Base-by-base conservation (phyloP, 1,140 invertebrate genomes). In the Drosophila sturtevanti region DNA sequence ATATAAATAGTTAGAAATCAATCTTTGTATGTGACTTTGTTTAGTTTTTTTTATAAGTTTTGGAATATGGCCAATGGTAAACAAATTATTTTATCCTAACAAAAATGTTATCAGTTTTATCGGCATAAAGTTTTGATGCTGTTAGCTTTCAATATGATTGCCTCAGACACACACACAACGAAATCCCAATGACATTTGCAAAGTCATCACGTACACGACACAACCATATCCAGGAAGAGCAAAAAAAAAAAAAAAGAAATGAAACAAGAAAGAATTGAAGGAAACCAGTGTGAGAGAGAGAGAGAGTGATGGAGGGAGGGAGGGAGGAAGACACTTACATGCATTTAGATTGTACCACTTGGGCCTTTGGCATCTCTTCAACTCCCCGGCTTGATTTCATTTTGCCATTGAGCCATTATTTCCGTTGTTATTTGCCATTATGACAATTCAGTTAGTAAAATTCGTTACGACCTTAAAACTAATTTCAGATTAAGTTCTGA, bases 201-300 rank as follows among this genome's bases (percentile, higher is more conserved):
- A 84, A 89, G 84, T 89, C 84, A 89, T 89, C 84, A 89, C 84
- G 84, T 87, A 89, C 89, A 84, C 85, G 79, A 79, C 79, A 87
- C 73, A 71, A 38, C 44, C 22, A 51, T 60, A 24, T 38, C 21
- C 55, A 67, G 31, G 21, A 41, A 21, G 6, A 48, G 41, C 7
- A 4, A 38, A 18, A 59, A 22, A 27, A 21, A 34, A 12, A 27
- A 1, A 7, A 41, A 35, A 56, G 7, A 27, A 35, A 14, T 2
- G 1, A 35, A 18, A 18, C 9, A 27, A 10, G 9, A 10, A 52
- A 6, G 27, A 27, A 63, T 11, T 4, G 24, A 11, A 27, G n/a
- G 21, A 55, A 21, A 44, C 14, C 9, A 1, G 16, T 35, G 31
- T 16, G 31, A 38, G 55, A 37, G 12, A 31, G 7, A 54, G n/a